phyloP scores from a whole-genome alignment of 2,888 invertebrate genomes.

The Eupithecia subumbrata region DNA sequence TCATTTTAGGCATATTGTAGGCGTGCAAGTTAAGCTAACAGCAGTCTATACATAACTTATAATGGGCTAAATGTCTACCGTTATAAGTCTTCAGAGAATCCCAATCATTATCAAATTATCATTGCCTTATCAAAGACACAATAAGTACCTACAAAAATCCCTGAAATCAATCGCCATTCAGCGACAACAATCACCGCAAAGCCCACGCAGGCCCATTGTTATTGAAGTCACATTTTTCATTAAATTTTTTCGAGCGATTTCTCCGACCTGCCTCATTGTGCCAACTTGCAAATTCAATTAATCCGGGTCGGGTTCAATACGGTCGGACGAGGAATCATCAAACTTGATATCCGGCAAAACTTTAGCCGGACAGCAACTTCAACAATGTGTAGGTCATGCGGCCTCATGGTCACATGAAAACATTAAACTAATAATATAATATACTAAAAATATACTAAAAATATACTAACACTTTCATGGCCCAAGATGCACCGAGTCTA shows the following conservation, averaged over 20 bases:
- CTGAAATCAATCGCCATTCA: conserved; percentile 11
- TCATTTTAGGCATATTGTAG: neutral
- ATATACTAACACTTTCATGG: too few species aligned
- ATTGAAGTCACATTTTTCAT: conserved; percentile 42
- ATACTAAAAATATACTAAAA: too few species aligned
- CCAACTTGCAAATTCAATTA: conserved; percentile 68
- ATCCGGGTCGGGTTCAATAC: conserved; percentile 63
- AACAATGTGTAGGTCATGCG: neutral
- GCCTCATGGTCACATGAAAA: neutral
- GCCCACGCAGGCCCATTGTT: conserved; percentile 24
- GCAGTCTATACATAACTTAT: too few species aligned
- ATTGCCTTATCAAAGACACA: neutral
- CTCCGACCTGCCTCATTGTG: conserved; percentile 51
- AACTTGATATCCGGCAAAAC: conserved; percentile 54
- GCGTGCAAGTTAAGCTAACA: too few species aligned
- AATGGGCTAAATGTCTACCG: too few species aligned
- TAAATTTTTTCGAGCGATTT: conserved; percentile 48
- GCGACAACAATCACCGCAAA: conserved; percentile 23
- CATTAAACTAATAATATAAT: too few species aligned
- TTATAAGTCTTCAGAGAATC: too few species aligned
- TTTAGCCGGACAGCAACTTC: neutral
- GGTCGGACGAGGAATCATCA: conserved; percentile 49
- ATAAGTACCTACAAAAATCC: neutral
- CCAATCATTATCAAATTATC: neutral
- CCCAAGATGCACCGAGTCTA: too few species aligned